A percentile compares a stretch with the other conserved stretches of the same genome.
phyloP scores from a whole-genome alignment of 2,113 vertebrate genomes.

The Centropus unirufus region DNA sequence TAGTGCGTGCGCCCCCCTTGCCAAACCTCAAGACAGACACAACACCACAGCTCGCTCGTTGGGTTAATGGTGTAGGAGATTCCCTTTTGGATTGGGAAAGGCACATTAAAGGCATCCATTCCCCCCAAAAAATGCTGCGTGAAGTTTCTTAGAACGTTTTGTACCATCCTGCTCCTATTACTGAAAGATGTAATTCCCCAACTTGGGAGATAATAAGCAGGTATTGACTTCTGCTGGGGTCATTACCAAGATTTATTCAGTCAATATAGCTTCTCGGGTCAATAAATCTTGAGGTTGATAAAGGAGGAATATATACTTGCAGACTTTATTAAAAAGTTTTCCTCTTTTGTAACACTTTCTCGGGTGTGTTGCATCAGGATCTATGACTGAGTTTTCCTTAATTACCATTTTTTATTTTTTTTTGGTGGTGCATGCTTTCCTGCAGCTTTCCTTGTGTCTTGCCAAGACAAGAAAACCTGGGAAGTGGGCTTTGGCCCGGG shows the following conservation, averaged over 20 bases:
- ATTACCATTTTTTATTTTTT: neutral
- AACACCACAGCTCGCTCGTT: neutral
- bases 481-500: neutral
- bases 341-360: conserved; percentile 42
- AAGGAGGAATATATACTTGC: conserved; percentile 79
- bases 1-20: rapidly evolving
- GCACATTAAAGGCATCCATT: neutral
- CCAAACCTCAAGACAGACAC: neutral
- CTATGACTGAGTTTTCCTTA: neutral
- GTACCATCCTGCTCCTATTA: conserved; percentile 62
- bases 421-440: neutral
- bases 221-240: conserved; percentile 79
- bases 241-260: conserved; percentile 85
- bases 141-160: conserved; percentile 41
- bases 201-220: conserved; percentile 79
- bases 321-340: conserved; percentile 80
- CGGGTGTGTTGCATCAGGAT: neutral
- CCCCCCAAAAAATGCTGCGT: neutral
- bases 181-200: conserved; percentile 74
- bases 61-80: neutral
- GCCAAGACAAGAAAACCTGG: neutral
- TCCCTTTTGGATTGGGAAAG: neutral
- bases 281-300: conserved; percentile 80
- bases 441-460: neutral
- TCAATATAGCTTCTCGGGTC: conserved; percentile 77